phyloP scores from a whole-genome alignment of 2,888 invertebrate species.

The Caenorhabditis zanzibari region DNA sequence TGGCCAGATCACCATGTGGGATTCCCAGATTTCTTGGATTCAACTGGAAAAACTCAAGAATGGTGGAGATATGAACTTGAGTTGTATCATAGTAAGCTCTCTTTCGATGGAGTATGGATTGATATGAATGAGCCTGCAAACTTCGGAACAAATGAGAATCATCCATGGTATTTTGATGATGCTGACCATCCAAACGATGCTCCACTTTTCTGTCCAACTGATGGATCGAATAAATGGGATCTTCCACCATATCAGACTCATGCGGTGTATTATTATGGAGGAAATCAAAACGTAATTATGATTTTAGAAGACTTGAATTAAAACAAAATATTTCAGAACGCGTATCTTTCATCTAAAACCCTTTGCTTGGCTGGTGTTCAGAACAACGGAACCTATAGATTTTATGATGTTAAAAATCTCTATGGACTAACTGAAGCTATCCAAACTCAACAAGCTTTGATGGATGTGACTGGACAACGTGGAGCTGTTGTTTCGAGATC shows the following conservation, averaged over 20 bases:
- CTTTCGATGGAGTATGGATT: slow-evolving; percentile 92
- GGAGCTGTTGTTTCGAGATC: slow-evolving; percentile 84
- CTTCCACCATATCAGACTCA: slow-evolving; percentile 79
- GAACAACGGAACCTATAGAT: slow-evolving; percentile 73
- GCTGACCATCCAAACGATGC: slow-evolving; percentile 74
- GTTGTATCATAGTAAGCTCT: slow-evolving; percentile 75
- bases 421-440: slow-evolving; percentile 89
- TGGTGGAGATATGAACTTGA: slow-evolving; percentile 81
- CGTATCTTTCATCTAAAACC: slow-evolving; percentile 79
- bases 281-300: slow-evolving; percentile 44
- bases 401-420: slow-evolving; percentile 83
- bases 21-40: slow-evolving; percentile 82
- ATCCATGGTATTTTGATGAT: slow-evolving; percentile 76
- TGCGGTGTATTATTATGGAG: slow-evolving; percentile 75
- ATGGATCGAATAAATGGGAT: slow-evolving; percentile 76
- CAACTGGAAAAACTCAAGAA: slow-evolving; percentile 71
- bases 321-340: slow-evolving; percentile 42
- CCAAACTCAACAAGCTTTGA: slow-evolving; percentile 87
- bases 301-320: too few relatives aligned
- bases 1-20: slow-evolving; percentile 81
- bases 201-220: slow-evolving; percentile 77
- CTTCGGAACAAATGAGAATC: slow-evolving; percentile 85
- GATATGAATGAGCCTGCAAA: slow-evolving; percentile 95
- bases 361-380: slow-evolving; percentile 79
- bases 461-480: slow-evolving; percentile 83